Evolutionary conservation across 1,140 invertebrate genomes (phyloP).

Genomic region (Pachyrhynchus sulphureomaculatus): DNA sequence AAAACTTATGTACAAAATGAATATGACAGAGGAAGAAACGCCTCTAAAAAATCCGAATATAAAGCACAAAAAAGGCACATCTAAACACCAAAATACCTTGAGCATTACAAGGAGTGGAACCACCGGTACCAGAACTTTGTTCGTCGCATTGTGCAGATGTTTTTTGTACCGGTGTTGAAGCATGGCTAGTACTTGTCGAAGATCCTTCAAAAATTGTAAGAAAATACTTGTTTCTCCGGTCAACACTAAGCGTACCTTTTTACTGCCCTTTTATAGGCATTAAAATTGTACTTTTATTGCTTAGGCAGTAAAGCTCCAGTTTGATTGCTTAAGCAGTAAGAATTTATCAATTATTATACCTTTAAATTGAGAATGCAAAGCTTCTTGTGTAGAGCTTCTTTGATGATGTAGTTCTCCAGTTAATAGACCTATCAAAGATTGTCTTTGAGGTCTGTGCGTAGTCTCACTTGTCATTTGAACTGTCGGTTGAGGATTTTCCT

Average conservation of each 20-base stretch:
- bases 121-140: conserved; percentile 26
- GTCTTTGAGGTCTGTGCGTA: conserved; percentile 60
- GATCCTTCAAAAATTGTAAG: conserved; percentile 54
- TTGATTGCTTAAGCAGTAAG: too few species aligned
- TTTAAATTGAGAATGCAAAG: conserved; percentile 32
- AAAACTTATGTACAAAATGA: too few species aligned
- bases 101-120: conserved; percentile 31
- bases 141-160: conserved; percentile 44
- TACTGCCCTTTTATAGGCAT: too few species aligned
- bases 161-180: conserved; percentile 57
- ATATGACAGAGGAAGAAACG: too few species aligned
- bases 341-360: too few species aligned
- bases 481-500: conserved; percentile 41
- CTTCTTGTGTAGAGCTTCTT: conserved; percentile 25
- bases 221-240: not conserved
- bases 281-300: too few species aligned
- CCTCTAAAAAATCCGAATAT: too few species aligned
- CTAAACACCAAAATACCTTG: conserved; percentile 24
- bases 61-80: too few species aligned
- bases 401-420: conserved; percentile 57
- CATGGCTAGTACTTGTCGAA: conserved; percentile 57
- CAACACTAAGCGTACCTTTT: too few species aligned
- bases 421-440: conserved; percentile 69
- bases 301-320: too few species aligned
- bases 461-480: conserved; percentile 53